Percentiles rank a stretch among this genome's conserved stretches.
Conservation (phyloP, 2,113 vertebrate genomes). For the Corythornis vintsioides region DNA sequence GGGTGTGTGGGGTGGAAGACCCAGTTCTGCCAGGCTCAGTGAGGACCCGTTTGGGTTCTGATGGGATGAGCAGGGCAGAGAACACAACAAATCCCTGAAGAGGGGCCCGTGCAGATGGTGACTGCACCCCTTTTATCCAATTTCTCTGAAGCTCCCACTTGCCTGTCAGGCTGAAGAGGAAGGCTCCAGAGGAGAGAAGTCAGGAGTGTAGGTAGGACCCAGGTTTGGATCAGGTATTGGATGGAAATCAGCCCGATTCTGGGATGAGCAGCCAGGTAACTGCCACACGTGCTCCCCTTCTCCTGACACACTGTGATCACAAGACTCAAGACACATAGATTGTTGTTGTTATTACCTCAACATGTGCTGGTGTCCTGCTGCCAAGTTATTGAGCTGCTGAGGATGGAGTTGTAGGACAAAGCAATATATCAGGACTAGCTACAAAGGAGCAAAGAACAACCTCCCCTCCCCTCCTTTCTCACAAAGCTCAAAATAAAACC, state of each 20-base stretch:
- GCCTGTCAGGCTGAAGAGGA: constrained; percentile 3
- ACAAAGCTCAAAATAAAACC: constrained; percentile 17
- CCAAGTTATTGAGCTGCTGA: constrained; percentile 22
- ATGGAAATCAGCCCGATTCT: constrained; percentile 24
- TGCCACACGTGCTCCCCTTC: neutral
- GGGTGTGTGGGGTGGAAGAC: neutral
- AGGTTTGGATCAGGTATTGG: constrained; percentile 2
- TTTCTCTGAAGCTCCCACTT: constrained; percentile 31
- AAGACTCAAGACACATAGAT: constrained; percentile 43
- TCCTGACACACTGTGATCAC: neutral
- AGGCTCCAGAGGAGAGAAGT: constrained; percentile 44
- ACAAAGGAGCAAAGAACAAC: constrained; percentile 30
- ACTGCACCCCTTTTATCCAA: neutral
- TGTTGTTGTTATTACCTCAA: constrained; percentile 46
- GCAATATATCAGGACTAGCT: constrained; percentile 17
- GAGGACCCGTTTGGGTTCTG: neutral
- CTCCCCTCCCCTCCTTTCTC: neutral
- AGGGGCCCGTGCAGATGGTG: neutral
- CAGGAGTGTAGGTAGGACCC: neutral
- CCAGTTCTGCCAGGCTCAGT: neutral
- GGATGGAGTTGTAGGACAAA: constrained; percentile 45
- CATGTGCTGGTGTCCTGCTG: neutral
- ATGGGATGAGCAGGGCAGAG: neutral
- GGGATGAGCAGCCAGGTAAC: neutral
- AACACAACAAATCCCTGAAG: neutral